Base-by-base conservation (phyloP, 2,888 invertebrate species). In the Yponomeuta sedellus region DNA sequence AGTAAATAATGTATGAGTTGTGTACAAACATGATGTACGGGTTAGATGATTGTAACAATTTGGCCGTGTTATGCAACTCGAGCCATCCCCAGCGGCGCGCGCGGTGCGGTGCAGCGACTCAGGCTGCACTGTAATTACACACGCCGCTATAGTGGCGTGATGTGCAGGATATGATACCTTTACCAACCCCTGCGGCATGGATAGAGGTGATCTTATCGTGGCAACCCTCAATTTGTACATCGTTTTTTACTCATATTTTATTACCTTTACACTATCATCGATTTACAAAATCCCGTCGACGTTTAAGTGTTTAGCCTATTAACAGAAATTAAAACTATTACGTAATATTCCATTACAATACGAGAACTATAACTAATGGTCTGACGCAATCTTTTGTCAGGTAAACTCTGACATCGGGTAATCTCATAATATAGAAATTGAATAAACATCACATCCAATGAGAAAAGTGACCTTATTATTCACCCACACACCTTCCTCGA, bases 31-130 rank as follows among this genome's bases (percentile, higher is more conserved):
- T 75, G 12, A 12, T 61, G 61, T 61, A 16, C 34, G 28, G 75
- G 3, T 16, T 52, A 52, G 44, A 12, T 75, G 75, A 6, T 62
- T 71, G 73, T 76, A 74, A 75, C 78, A 77, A 75, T 76, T 69
- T 78, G 72, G 69, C 72, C 75, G 72, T 80, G 82, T 88, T 86
- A 85, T 86, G 88, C 84, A 88, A 88, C 73, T 70, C 67, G 83
- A 83, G 75, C 71, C 77, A 77, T 76, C 72, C 72, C 72, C 69
- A 73, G 71, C 72, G 68, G 73, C 74, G 74, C 78, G 77, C n/a
- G n/a, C 34, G 34, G 34, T 34, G 34, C 34, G 75, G 64, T 44
- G 39, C 20, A 56, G 4, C 39, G n/a, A 59, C 64, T 61, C 64
- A 57, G 58, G 34, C 44, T 20, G 52, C 73, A 67, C 77, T 83